Base-by-base conservation (phyloP, 2,888 invertebrate genomes). In the Sesia bembeciformis region DNA sequence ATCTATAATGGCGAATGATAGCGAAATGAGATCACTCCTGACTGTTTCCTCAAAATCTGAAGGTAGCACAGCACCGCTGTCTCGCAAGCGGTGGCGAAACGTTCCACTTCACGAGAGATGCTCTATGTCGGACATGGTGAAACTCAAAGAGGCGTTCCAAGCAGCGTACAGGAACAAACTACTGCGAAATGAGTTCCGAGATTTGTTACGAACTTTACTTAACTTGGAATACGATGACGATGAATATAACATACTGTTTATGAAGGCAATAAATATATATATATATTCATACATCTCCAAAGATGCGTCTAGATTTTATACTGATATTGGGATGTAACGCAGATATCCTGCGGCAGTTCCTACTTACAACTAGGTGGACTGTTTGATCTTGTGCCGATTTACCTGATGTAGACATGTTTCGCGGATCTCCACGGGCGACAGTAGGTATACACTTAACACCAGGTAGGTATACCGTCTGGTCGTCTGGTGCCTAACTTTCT, bases 181-280 rank as follows among this genome's bases (percentile, higher is more conserved):
- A 64, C 68, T 83, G 40, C 78, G 81, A 0, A 72, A 68, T 3
- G 78, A 87, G 60, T 82, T 92, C 53, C 75, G 88, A 60, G 74
- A 78, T 38, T 58, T 85, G 40, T 65, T 92, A 5, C 66, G 72
- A 49, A 83, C 72, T 1, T 60, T 87, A 50, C 84, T 90, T 0
- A 86, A 84, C 57, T 78, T 91, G 7, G 84, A 85, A 54, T 91
- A 90, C 58, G 84, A 85, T 43, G 91, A 92, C 43, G 89, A 91
- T 0, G 92, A 93, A 51, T 93, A 89, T 59, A 90, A 92, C 51
- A 85, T 91, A 60, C 74, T 94, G 23, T 94, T 93, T 76, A 72
- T 90, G 56, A 93, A 93, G 82, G 93, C 93, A 71, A 71, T 71
- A 23, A 23, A 23, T 23, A 23, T 23, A 23, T 23, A 23, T 23